Evolutionary conservation across 2,888 invertebrate species (phyloP).

Genomic region (Drosophila algonquin): DNA sequence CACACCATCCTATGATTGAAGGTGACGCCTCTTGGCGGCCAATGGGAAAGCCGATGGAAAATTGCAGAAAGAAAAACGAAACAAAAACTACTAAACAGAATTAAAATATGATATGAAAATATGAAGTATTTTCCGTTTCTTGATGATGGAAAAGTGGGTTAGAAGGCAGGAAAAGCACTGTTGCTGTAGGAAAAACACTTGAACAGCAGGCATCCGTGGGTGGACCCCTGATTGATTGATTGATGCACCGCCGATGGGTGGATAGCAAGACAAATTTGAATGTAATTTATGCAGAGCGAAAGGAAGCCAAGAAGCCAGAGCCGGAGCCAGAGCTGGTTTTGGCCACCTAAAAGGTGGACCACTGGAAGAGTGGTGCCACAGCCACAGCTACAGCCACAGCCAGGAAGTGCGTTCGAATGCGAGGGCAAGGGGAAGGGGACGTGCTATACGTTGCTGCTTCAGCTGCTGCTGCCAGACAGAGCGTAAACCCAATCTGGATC

Average conservation of each 20-base stretch:
- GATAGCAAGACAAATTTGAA: constrained; percentile 3
- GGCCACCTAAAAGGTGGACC: not conserved
- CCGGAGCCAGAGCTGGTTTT: constrained; percentile 7
- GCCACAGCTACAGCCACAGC: not conserved
- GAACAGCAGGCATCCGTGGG: constrained; percentile 26
- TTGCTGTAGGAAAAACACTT: constrained; percentile 30
- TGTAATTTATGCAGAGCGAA: constrained; percentile 33
- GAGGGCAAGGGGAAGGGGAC: not conserved
- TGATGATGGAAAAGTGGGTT: constrained; percentile 43
- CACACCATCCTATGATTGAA: constrained; percentile 1
- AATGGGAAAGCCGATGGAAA: constrained; percentile 19
- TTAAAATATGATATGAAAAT: constrained; percentile 67
- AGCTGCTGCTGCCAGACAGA: constrained; percentile 5
- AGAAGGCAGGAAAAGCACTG: constrained; percentile 36
- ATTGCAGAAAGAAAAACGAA: constrained; percentile 38
- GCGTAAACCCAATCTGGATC: constrained; percentile 14
- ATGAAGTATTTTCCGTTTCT: constrained; percentile 69
- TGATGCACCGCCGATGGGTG: constrained; percentile 21
- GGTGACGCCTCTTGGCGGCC: constrained; percentile 1
- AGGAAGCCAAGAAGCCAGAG: constrained; percentile 14
- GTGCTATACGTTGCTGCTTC: not conserved
- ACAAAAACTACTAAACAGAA: constrained; percentile 27
- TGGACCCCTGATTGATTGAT: constrained; percentile 30
- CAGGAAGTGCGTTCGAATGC: constrained; percentile 34
- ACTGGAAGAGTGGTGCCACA: not conserved